Conservation (phyloP, 2,888 invertebrate genomes). For the Lampropteryx suffumata region DNA sequence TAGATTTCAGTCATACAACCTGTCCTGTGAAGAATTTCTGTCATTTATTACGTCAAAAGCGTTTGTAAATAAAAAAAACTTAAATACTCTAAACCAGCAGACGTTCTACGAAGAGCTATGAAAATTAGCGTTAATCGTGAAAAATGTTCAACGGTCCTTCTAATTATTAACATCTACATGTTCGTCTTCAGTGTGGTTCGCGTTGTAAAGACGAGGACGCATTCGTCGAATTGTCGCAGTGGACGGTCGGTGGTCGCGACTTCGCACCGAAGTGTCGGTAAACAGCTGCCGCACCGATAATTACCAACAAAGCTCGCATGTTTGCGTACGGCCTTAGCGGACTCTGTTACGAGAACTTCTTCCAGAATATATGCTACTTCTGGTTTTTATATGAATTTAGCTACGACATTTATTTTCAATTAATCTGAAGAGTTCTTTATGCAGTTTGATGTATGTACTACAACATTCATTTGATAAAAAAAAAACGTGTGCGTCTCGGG, state of each 20-base stretch:
- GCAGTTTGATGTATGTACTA: no score
- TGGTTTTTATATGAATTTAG: slow-evolving; percentile 5
- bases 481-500: no score
- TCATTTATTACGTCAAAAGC: no score
- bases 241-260: slow-evolving; percentile 78
- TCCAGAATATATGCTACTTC: slow-evolving; percentile 48
- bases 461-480: no score
- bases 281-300: slow-evolving; percentile 77
- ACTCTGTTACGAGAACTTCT: slow-evolving; percentile 46
- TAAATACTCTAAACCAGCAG: slow-evolving; percentile 21
- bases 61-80: neutral
- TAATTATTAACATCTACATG: slow-evolving; percentile 55
- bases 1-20: no score
- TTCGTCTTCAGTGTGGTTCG: slow-evolving; percentile 38
- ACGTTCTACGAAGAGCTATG: slow-evolving; percentile 35
- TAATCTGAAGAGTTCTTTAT: no score
- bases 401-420: no score
- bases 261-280: slow-evolving; percentile 76
- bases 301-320: slow-evolving; percentile 74
- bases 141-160: slow-evolving; percentile 53
- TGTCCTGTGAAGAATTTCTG: no score
- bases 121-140: slow-evolving; percentile 51
- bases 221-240: slow-evolving; percentile 73
- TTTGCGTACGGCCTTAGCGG: slow-evolving; percentile 64
- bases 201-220: slow-evolving; percentile 45